phyloP scores from a whole-genome alignment of 2,888 invertebrate species.

The Cryptus viduatorius region DNA sequence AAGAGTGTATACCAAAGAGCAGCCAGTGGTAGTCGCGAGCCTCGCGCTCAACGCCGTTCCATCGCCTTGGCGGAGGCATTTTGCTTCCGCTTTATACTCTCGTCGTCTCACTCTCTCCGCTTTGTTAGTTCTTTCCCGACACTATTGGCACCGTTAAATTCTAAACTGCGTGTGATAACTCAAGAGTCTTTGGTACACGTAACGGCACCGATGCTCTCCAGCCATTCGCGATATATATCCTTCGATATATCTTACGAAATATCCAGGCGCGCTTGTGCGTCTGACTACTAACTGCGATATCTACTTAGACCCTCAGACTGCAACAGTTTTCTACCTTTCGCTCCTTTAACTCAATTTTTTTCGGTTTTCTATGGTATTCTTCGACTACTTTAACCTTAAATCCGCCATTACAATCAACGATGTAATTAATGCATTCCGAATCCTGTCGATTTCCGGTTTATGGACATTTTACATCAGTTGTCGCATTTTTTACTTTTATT shows the following conservation, averaged over 20 bases:
- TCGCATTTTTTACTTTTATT: too few species aligned
- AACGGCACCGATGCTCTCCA: conserved; percentile 18
- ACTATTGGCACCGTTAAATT: conserved; percentile 56
- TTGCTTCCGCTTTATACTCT: conserved; percentile 48
- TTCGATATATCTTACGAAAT: conserved; percentile 4
- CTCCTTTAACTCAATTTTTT: neutral
- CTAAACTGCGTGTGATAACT: conserved; percentile 51
- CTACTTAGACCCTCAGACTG: conserved; percentile 12
- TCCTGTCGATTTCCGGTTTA: too few species aligned
- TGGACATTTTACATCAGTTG: too few species aligned
- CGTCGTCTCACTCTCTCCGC: conserved; percentile 6
- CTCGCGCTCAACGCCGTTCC: conserved; percentile 47
- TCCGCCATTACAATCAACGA: neutral
- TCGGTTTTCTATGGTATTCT: neutral
- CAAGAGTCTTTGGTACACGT: conserved; percentile 29
- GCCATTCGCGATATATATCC: conserved; percentile 15
- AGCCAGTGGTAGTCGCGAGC: conserved; percentile 34
- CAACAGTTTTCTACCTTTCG: too few species aligned
- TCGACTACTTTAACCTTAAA: neutral
- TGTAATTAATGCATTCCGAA: neutral
- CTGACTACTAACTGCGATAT: conserved; percentile 25
- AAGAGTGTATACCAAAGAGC: conserved; percentile 2
- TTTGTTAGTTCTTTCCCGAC: neutral
- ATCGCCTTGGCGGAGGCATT: conserved; percentile 43
- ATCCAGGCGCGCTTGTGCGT: conserved; percentile 1